Conservation (phyloP, 2,888 invertebrate genomes). For the Theretra japonica region DNA sequence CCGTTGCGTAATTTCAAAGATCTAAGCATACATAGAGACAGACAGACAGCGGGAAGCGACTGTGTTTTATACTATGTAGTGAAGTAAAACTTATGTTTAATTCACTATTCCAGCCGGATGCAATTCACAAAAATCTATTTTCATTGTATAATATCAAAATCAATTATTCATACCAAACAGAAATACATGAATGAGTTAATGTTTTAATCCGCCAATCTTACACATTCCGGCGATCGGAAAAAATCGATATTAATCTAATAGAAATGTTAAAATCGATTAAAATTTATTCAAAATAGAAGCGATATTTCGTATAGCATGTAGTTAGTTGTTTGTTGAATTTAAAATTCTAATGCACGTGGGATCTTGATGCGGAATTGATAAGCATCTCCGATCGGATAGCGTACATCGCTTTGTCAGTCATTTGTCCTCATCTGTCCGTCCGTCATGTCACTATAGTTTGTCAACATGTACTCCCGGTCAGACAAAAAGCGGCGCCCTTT, state of each 20-base stretch:
- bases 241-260: background rate
- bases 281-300: slow-evolving; percentile 24
- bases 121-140: background rate
- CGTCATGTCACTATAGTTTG: slow-evolving; percentile 41
- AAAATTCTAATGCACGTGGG: slow-evolving; percentile 60
- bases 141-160: background rate
- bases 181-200: background rate
- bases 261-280: slow-evolving; percentile 20
- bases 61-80: no score
- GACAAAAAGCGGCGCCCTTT: slow-evolving; percentile 27
- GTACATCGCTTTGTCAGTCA: slow-evolving; percentile 48
- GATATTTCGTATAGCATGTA: slow-evolving; percentile 16
- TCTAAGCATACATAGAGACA: no score
- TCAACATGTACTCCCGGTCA: slow-evolving; percentile 27
- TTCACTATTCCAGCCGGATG: background rate
- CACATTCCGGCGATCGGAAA: background rate
- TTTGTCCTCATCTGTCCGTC: slow-evolving; percentile 50
- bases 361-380: slow-evolving; percentile 41
- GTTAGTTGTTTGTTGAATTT: slow-evolving; percentile 41
- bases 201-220: slow-evolving; percentile 14
- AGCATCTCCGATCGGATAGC: slow-evolving; percentile 47
- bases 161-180: background rate
- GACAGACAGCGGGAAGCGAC: no score
- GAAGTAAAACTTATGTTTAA: no score
- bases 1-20: no score